phyloP scores from a whole-genome alignment of 1,140 invertebrate genomes.

The Drosophila tristis region DNA sequence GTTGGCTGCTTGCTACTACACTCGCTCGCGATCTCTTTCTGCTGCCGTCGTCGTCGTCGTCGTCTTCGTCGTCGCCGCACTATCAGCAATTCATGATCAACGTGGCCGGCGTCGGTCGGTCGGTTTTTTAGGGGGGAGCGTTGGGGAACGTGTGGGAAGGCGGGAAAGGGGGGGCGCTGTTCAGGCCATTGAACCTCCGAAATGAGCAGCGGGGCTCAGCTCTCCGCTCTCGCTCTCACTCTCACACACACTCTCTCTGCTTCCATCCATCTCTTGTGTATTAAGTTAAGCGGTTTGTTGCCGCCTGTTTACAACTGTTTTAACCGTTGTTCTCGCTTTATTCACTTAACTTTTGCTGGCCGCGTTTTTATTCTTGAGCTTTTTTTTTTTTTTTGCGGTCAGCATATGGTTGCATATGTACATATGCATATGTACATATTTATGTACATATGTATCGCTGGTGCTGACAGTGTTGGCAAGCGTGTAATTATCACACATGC shows the following conservation, averaged over 20 bases:
- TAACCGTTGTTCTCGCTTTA: slow-evolving; percentile 68
- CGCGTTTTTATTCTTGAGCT: slow-evolving; percentile 10
- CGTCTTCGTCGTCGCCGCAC: slow-evolving; percentile 3
- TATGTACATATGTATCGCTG: slow-evolving; percentile 6
- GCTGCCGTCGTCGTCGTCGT: slow-evolving; percentile 18
- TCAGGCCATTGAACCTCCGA: slow-evolving; percentile 70
- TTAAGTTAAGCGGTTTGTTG: slow-evolving; percentile 67
- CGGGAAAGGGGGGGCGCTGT: slow-evolving; percentile 40
- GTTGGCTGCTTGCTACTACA: slow-evolving; percentile 13
- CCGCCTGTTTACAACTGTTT: slow-evolving; percentile 72
- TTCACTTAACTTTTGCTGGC: slow-evolving; percentile 35
- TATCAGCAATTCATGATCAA: slow-evolving; percentile 73
- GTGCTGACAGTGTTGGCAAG: slow-evolving; percentile 5
- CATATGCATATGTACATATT: slow-evolving; percentile 8
- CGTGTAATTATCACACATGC: slow-evolving; percentile 25
- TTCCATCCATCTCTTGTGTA: slow-evolving; percentile 14
- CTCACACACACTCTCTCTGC: too few species aligned
- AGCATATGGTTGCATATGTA: slow-evolving; percentile 25
- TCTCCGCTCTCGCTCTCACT: slow-evolving; percentile 18
- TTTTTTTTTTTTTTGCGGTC: slow-evolving; percentile 37
- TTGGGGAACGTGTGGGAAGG: not conserved
- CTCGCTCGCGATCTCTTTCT: not conserved
- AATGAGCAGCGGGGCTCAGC: slow-evolving; percentile 41
- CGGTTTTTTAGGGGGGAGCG: not conserved
- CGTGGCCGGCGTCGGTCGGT: slow-evolving; percentile 28